A percentile compares a stretch with the other conserved stretches of the same genome.
These are phyloP conservation scores for Tenrec ecaudatus DNA, from an alignment of 2,113 vertebrate genomes.

Conservation along the genomic window DNA sequence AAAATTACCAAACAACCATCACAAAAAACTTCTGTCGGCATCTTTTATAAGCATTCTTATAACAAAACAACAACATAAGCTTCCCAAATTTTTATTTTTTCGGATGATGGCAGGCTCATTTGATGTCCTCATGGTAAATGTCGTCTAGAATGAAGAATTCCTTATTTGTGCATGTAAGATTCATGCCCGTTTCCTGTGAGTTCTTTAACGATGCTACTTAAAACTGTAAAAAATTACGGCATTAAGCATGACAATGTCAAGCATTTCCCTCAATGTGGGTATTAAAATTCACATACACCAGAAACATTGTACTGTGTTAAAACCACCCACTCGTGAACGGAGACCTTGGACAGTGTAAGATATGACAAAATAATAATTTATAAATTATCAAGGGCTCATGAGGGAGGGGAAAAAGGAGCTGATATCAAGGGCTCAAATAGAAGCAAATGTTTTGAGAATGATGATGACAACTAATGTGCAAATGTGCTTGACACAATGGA, in stretches of 20 bases:
- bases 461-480: too few relatives aligned
- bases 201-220: slow-evolving; percentile 19
- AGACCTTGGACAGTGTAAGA: too few relatives aligned
- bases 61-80: neutral
- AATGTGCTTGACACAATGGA: too few relatives aligned
- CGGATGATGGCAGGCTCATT: slow-evolving; percentile 48
- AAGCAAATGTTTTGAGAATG: too few relatives aligned
- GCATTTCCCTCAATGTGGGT: slow-evolving; percentile 35
- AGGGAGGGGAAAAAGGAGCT: too few relatives aligned
- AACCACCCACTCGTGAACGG: neutral
- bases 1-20: slow-evolving; percentile 26
- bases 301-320: neutral
- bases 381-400: too few relatives aligned
- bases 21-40: neutral
- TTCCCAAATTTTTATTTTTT: slow-evolving; percentile 31
- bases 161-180: neutral
- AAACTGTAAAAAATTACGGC: neutral
- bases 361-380: too few relatives aligned
- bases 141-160: slow-evolving; percentile 46
- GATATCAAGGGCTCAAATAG: too few relatives aligned
- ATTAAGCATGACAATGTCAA: slow-evolving; percentile 3
- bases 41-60: neutral
- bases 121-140: slow-evolving; percentile 38
- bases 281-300: neutral
- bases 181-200: slow-evolving; percentile 25